Evolutionary conservation across 2,888 invertebrate species (phyloP), one percentile per base, ranked within the genome.

Genomic region (Pherbina coryleti): DNA sequence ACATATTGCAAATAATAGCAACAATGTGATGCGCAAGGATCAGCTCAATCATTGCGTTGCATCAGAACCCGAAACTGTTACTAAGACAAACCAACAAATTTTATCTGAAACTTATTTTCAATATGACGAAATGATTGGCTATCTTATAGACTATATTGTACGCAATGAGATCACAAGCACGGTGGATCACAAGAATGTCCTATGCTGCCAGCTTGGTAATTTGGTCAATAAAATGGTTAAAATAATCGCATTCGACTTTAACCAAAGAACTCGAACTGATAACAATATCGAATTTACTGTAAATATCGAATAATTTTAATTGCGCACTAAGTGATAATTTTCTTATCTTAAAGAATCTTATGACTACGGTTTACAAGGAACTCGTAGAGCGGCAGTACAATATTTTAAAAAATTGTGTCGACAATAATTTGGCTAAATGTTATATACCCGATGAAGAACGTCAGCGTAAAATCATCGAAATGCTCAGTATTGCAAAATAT

Each of bases 221-320:
- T 74, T 86, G 0, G 76, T 78, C 7, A 86, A 87, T 78, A 75
- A 84, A 37, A 79, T 87, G 5, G 51, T 85, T 7, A 83, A 84
- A 22, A 74, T 87, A 11, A 83, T 86, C 22, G 84, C 83, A 1
- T 79, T 70, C 22, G 87, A 87, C 75, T 87, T 87, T 57, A 87
- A 87, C 76, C 67, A 78, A 22, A 82, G 83, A 28, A 81, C 82
- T 72, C 85, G 84, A n/a, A 87, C 87, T 7, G 83, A 83, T 17
- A 83, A 81, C 2, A 87, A 86, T 74, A 82, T 84, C 28, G 86
- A 87, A 70, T 87, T 78, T 19, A 73, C 75, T 66, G 82, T 82
- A 78, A 81, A 75, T 75, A 22, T 22, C n/a, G 0, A 25, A 5
- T 22, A 51, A 28, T 60, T 25, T 14, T 11, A 44, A 1, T 44